Conservation (phyloP, 2,888 invertebrate genomes). For the Drosophila buzzatii region DNA sequence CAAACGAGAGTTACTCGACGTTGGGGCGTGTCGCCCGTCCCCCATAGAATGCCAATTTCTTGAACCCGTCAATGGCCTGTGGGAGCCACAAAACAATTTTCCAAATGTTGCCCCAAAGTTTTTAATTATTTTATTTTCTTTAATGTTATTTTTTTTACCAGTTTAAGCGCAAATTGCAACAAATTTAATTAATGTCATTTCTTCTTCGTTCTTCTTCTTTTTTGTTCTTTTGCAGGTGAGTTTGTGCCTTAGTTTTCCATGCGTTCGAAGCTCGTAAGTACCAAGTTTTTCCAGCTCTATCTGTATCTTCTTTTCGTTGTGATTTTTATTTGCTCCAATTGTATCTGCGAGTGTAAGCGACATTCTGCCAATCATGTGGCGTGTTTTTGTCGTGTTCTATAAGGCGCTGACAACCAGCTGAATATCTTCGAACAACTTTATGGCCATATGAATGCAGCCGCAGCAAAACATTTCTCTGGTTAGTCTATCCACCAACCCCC, state of each 20-base stretch:
- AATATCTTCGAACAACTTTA: neutral
- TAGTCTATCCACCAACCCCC: slow-evolving; percentile 1
- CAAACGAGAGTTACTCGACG: neutral
- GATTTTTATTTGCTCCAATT: neutral
- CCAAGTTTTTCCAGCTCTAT: slow-evolving; percentile 24
- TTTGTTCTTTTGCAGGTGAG: slow-evolving; percentile 50
- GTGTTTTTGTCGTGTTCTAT: slow-evolving; percentile 6
- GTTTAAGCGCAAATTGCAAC: slow-evolving; percentile 17
- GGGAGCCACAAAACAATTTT: slow-evolving; percentile 75
- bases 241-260: slow-evolving; percentile 9
- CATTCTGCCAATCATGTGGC: slow-evolving; percentile 2
- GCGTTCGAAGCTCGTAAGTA: slow-evolving; percentile 40
- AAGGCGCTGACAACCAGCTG: neutral
- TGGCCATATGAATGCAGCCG: slow-evolving; percentile 36
- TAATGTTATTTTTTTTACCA: slow-evolving; percentile 22
- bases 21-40: slow-evolving; percentile 6
- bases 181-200: slow-evolving; percentile 60
- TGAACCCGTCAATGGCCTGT: slow-evolving; percentile 72
- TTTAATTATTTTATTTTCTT: slow-evolving; percentile 69
- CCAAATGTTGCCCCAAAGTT: slow-evolving; percentile 48
- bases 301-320: no score
- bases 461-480: slow-evolving; percentile 34
- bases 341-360: slow-evolving; percentile 2
- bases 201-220: slow-evolving; percentile 11
- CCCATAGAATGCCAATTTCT: slow-evolving; percentile 49